phyloP scores from a whole-genome alignment of 2,888 invertebrate genomes.

The Leucozona laternaria region DNA sequence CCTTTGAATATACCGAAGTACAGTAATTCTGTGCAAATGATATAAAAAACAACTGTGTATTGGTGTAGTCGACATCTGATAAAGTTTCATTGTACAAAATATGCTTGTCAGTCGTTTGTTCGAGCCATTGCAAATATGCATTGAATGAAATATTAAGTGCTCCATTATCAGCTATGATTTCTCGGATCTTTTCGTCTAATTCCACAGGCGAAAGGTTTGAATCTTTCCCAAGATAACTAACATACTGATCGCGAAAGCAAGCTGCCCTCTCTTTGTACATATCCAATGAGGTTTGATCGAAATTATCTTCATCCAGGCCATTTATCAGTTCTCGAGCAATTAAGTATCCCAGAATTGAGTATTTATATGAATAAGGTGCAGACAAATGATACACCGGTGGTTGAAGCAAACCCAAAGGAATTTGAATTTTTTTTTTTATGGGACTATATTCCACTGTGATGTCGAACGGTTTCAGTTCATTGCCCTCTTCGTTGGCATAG shows the following conservation, averaged over 20 bases:
- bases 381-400: constrained; percentile 81
- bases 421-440: constrained; percentile 79
- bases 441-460: constrained; percentile 79
- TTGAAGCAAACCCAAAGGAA: constrained; percentile 80
- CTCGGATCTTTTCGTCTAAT: constrained; percentile 78
- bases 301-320: too few relatives aligned
- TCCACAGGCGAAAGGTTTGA: constrained; percentile 69
- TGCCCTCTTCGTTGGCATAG: constrained; percentile 43
- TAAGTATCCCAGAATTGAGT: constrained; percentile 80
- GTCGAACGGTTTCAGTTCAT: constrained; percentile 78
- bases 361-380: constrained; percentile 81
- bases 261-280: constrained; percentile 78
- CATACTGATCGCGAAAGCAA: constrained; percentile 80
- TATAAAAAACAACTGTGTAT: constrained; percentile 82
- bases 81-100: constrained; percentile 79
- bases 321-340: constrained; percentile 81
- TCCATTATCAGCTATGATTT: constrained; percentile 79
- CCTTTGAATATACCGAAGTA: constrained; percentile 78
- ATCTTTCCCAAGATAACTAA: constrained; percentile 78
- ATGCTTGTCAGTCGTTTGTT: constrained; percentile 77
- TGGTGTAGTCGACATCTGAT: constrained; percentile 80
- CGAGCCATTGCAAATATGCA: constrained; percentile 80
- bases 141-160: constrained; percentile 81
- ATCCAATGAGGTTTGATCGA: constrained; percentile 78
- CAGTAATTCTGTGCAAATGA: constrained; percentile 81